Evolutionary conservation across 2,888 invertebrate genomes (phyloP).

Genomic region (Drosophila setosimentum): DNA sequence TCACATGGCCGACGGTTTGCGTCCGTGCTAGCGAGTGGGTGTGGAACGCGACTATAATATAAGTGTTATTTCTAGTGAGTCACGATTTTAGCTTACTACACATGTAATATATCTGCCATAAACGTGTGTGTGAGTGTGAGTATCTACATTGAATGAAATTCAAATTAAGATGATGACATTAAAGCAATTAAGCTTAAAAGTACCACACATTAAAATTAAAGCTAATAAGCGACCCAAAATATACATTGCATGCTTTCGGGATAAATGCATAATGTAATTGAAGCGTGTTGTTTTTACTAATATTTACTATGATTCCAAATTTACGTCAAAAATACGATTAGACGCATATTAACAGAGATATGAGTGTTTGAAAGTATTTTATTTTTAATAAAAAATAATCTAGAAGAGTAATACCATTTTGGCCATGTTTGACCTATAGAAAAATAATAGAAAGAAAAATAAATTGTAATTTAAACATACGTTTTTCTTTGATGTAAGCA

Average conservation of each 20-base stretch:
- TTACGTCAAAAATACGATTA: no score
- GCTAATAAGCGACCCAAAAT: neutral
- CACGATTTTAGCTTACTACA: conserved; percentile 12
- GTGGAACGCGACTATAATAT: conserved; percentile 30
- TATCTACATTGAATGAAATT: conserved; percentile 15
- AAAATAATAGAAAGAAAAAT: neutral
- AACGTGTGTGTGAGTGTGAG: neutral
- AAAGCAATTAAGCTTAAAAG: conserved; percentile 15
- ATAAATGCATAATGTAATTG: neutral
- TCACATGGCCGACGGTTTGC: conserved; percentile 28
- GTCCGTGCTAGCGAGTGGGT: conserved; percentile 24
- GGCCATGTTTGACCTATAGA: neutral
- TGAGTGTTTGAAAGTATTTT: no score
- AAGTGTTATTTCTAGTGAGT: conserved; percentile 25
- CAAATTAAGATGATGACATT: conserved; percentile 33
- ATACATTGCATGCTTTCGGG: conserved; percentile 30
- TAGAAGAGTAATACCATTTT: no score
- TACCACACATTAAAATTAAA: conserved; percentile 14
- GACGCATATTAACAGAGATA: no score
- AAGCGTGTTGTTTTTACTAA: neutral
- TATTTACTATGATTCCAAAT: no score
- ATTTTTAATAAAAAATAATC: no score
- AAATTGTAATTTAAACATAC: neutral
- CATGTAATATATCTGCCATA: conserved; percentile 4
- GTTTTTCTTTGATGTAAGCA: neutral